phyloP scores from a whole-genome alignment of 2,888 invertebrate species.

The Caenorhabditis sp. region DNA sequence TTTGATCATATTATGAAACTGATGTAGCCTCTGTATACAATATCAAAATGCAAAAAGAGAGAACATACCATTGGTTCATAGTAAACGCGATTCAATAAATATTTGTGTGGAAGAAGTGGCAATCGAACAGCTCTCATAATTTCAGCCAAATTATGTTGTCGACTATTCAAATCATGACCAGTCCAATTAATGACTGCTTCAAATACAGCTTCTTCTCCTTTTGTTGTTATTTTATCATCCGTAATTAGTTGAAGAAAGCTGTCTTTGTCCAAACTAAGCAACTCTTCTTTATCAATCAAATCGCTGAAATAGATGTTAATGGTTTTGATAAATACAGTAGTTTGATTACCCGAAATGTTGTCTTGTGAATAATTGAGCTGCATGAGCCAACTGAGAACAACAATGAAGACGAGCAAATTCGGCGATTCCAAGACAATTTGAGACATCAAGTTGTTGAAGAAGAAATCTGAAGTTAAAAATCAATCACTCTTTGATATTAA shows the following conservation, averaged over 20 bases:
- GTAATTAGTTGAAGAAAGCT: slow-evolving; percentile 33
- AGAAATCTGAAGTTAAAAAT: slow-evolving; percentile 92
- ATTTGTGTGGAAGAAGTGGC: slow-evolving; percentile 76
- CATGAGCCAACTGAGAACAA: slow-evolving; percentile 89
- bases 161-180: slow-evolving; percentile 90
- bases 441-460: slow-evolving; percentile 95
- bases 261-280: slow-evolving; percentile 27
- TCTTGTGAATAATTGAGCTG: slow-evolving; percentile 97
- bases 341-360: slow-evolving; percentile 84
- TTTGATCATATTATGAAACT: too few relatives aligned
- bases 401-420: slow-evolving; percentile 99
- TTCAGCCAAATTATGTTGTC: slow-evolving; percentile 84
- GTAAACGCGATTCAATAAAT: slow-evolving; percentile 96
- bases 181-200: slow-evolving; percentile 99
- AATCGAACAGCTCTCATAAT: slow-evolving; percentile 93
- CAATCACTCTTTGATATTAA: too few relatives aligned
- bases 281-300: slow-evolving; percentile 36
- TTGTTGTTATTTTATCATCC: slow-evolving; percentile 40
- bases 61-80: slow-evolving; percentile 84
- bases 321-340: slow-evolving; percentile 4
- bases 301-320: slow-evolving; percentile 28
- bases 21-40: not conserved
- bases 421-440: slow-evolving; percentile 94
- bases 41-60: not conserved
- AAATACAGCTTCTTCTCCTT: slow-evolving; percentile 84